Percentiles rank a stretch among this genome's conserved stretches.
Evolutionary conservation across 2,888 invertebrate genomes (phyloP).

Genomic region (Lepidochrysops patricia): DNA sequence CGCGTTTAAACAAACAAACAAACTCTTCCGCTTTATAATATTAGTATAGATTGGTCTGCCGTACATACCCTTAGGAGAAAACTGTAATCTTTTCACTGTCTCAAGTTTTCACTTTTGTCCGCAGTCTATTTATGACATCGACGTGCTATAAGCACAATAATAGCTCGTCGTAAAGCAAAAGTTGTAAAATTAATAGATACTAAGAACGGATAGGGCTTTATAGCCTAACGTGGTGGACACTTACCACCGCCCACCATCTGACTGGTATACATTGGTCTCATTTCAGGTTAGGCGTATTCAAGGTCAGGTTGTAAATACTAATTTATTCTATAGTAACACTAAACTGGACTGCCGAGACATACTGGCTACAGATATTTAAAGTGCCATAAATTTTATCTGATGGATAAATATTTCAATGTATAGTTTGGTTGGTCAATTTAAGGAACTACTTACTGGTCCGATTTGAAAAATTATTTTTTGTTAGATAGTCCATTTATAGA

Average conservation of each 20-base stretch:
- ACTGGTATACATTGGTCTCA: background rate
- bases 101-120: background rate
- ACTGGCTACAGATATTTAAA: background rate
- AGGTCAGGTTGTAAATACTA: constrained; percentile 10
- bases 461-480: too few species aligned
- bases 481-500: too few species aligned
- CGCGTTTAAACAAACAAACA: too few species aligned
- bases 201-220: background rate
- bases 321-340: constrained; percentile 2
- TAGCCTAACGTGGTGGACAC: background rate
- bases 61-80: too few species aligned
- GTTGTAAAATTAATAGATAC: background rate
- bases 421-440: background rate
- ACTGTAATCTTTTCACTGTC: too few species aligned
- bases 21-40: too few species aligned
- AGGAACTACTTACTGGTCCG: too few species aligned
- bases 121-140: background rate
- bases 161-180: background rate
- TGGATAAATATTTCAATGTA: background rate
- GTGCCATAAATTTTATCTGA: background rate
- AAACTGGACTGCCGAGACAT: background rate
- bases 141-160: background rate
- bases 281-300: background rate
- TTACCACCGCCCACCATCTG: constrained; percentile 7
- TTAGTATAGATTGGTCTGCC: too few species aligned